A percentile compares a stretch with the other conserved stretches of the same genome.
Evolutionary conservation across 2,888 invertebrate species (phyloP).

Genomic region (Acronicta aceris): DNA sequence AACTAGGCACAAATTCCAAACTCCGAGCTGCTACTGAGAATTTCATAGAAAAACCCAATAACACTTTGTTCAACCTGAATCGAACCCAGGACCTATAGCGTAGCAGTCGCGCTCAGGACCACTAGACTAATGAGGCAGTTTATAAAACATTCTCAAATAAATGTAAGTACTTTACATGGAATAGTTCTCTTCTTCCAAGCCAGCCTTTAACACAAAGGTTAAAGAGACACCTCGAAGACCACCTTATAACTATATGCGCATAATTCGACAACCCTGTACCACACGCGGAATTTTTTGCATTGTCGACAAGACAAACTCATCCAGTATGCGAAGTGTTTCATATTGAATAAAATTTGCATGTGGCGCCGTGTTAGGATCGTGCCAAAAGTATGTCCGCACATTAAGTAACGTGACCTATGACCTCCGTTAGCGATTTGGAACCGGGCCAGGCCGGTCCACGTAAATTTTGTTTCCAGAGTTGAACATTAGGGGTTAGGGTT

Average conservation of each 20-base stretch:
- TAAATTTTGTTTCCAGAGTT: conserved; percentile 75
- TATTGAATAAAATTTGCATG: conserved; percentile 69
- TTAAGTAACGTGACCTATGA: conserved; percentile 81
- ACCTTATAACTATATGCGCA: conserved; percentile 65
- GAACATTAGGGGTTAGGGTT: conserved; percentile 71
- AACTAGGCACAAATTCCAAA: too few species aligned
- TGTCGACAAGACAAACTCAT: conserved; percentile 54
- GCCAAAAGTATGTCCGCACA: conserved; percentile 77
- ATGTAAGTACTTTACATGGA: neutral
- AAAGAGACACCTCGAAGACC: conserved; percentile 49
- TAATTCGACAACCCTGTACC: conserved; percentile 59
- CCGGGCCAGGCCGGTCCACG: conserved; percentile 71
- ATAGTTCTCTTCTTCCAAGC: neutral
- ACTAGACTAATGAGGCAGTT: too few species aligned
- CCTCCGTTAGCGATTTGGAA: conserved; percentile 77
- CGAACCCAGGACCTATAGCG: too few species aligned
- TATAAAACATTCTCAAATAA: conserved; percentile 1
- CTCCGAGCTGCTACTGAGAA: too few species aligned
- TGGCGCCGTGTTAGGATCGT: conserved; percentile 57
- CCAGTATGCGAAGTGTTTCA: conserved; percentile 65
- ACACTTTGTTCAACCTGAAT: too few species aligned
- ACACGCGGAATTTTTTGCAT: conserved; percentile 52
- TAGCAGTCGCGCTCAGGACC: too few species aligned
- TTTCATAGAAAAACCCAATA: too few species aligned
- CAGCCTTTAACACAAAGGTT: conserved; percentile 33